These are phyloP conservation scores for Percopsis transmontana DNA, from an alignment of 2,113 vertebrate species.

Conservation along the genomic window DNA sequence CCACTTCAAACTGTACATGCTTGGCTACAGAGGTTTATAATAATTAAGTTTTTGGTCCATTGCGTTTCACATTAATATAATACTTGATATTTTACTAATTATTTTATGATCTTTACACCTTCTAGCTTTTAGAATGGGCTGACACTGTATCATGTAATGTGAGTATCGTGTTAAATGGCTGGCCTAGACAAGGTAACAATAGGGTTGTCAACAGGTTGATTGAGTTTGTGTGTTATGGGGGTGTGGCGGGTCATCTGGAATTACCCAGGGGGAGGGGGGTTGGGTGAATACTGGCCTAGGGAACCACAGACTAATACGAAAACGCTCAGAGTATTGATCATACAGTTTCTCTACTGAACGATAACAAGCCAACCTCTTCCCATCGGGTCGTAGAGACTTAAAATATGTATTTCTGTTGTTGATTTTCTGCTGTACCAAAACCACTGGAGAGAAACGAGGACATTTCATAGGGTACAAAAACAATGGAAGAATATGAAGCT, in stretches of 20 bases:
- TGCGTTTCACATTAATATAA: no score
- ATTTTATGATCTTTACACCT: neutral
- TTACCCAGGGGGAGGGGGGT: constrained; percentile 40
- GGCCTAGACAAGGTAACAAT: constrained; percentile 11
- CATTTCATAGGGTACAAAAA: neutral
- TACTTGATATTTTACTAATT: no score
- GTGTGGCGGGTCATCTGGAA: constrained; percentile 51
- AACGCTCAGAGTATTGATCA: neutral
- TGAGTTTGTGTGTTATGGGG: constrained; percentile 23
- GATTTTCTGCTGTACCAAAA: neutral
- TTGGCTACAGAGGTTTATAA: no score
- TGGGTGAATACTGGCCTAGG: constrained; percentile 11
- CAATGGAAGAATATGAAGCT: constrained; percentile 45
- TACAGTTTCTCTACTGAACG: neutral
- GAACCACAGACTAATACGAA: constrained; percentile 3
- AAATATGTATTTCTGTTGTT: no score
- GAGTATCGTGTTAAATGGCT: neutral
- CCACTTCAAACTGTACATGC: no score
- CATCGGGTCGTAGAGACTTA: no score
- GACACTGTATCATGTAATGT: constrained; percentile 10
- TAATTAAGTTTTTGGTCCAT: no score
- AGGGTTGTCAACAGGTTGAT: constrained; percentile 41
- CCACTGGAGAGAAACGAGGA: neutral
- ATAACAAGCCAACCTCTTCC: no score
- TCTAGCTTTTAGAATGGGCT: neutral